Conservation (phyloP, 2,113 vertebrate species). For the Hippocampus zosterae region DNA sequence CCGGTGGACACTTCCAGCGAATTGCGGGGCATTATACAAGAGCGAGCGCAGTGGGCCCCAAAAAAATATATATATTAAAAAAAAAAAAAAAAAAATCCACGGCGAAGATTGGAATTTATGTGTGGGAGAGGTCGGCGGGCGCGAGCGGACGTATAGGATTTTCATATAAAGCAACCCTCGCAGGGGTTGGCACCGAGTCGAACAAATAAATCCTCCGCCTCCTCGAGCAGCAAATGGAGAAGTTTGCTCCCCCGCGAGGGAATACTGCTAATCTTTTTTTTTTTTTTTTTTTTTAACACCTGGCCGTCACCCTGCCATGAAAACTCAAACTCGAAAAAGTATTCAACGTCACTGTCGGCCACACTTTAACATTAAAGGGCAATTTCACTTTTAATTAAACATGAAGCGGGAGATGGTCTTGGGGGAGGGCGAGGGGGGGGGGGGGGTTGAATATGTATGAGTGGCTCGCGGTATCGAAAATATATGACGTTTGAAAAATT, state of each 20-base stretch:
- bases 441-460: neutral
- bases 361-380: neutral
- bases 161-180: slow-evolving; percentile 53
- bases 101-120: neutral
- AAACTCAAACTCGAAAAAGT: neutral
- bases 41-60: slow-evolving; percentile 12
- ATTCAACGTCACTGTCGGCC: neutral
- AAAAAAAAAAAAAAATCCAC: slow-evolving; percentile 4
- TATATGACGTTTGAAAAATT: slow-evolving; percentile 9
- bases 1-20: slow-evolving; percentile 46
- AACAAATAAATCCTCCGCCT: slow-evolving; percentile 51
- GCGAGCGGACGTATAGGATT: slow-evolving; percentile 49
- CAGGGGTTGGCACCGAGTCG: slow-evolving; percentile 43
- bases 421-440: neutral
- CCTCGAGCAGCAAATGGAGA: slow-evolving; percentile 27
- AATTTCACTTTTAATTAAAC: neutral
- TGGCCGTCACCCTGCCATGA: too few species aligned
- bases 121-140: slow-evolving; percentile 21
- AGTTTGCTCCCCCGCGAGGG: slow-evolving; percentile 14
- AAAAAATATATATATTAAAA: too few species aligned
- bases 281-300: too few species aligned
- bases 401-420: neutral
- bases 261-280: too few species aligned
- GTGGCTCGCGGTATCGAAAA: slow-evolving; percentile 1
- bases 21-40: slow-evolving; percentile 20